A percentile compares a stretch with the other conserved stretches of the same genome.
These are phyloP conservation scores for Thymelicus lineola DNA, from an alignment of 2,888 invertebrate genomes.

Conservation along the genomic window DNA sequence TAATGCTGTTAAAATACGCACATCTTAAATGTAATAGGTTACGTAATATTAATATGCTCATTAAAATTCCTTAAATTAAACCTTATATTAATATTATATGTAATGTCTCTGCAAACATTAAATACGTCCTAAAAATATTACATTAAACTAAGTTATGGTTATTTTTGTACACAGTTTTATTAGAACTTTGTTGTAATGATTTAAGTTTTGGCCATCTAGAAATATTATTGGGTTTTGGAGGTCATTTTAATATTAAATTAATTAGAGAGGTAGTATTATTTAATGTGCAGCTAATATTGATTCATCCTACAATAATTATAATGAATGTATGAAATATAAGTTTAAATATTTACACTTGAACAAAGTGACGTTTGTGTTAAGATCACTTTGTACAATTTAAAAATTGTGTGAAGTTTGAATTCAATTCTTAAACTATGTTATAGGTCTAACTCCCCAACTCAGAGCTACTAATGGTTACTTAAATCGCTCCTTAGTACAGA, in stretches of 20 bases:
- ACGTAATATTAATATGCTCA: too few relatives aligned
- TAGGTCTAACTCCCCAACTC: neutral
- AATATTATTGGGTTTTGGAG: too few relatives aligned
- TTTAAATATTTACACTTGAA: neutral
- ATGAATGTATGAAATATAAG: constrained; percentile 9
- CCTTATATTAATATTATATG: too few relatives aligned
- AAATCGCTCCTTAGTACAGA: too few relatives aligned
- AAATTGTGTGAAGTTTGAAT: neutral
- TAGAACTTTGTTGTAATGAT: neutral
- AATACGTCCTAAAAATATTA: neutral
- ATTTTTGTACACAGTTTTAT: neutral
- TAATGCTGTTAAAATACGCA: constrained; percentile 1
- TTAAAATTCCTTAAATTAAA: too few relatives aligned
- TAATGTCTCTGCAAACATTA: neutral
- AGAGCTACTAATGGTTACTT: too few relatives aligned
- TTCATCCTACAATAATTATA: constrained; percentile 2
- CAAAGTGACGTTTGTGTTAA: neutral
- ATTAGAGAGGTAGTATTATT: neutral
- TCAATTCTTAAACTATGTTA: constrained; percentile 4
- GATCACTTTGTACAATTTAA: neutral
- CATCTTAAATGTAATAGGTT: neutral
- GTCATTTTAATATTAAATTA: neutral
- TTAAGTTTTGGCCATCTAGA: neutral
- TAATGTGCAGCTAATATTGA: constrained; percentile 8
- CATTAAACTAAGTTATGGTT: neutral